Percentiles rank a stretch among this genome's conserved stretches.
phyloP scores from a whole-genome alignment of 1,140 invertebrate genomes.

The Atta colombica region DNA sequence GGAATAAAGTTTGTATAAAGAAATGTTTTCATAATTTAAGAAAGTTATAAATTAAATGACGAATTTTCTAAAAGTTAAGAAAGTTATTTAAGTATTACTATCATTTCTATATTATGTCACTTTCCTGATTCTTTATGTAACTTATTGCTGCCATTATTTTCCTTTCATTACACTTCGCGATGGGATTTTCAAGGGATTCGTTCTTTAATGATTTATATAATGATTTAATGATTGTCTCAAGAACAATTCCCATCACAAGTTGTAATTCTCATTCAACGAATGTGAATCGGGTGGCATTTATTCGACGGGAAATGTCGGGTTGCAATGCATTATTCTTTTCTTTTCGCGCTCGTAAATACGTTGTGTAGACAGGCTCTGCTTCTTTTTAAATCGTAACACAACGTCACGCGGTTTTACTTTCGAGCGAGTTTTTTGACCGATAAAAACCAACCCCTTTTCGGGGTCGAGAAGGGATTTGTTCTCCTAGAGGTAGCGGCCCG shows the following conservation, averaged over 20 bases:
- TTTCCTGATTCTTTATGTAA: neutral
- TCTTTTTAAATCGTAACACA: conserved; percentile 35
- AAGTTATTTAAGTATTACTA: neutral
- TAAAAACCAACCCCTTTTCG: conserved; percentile 57
- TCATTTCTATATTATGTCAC: neutral
- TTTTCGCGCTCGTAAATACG: conserved; percentile 20
- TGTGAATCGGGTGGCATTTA: neutral
- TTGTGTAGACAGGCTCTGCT: conserved; percentile 1
- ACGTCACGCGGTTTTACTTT: conserved; percentile 56
- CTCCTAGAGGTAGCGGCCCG: conserved; percentile 56
- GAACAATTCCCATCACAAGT: neutral
- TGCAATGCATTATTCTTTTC: conserved; percentile 9
- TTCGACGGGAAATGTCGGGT: neutral
- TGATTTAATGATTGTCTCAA: conserved; percentile 19
- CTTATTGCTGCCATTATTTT: neutral
- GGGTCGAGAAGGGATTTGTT: conserved; percentile 55
- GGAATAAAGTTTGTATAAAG: neutral
- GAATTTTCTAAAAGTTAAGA: neutral
- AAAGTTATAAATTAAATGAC: neutral
- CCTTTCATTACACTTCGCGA: neutral
- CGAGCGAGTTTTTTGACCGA: conserved; percentile 30
- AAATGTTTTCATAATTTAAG: neutral
- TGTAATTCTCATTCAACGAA: conserved; percentile 22
- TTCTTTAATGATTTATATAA: neutral
- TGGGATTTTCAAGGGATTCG: neutral